These are phyloP conservation scores for Ciconia boyciana DNA, from an alignment of 2,113 vertebrate genomes.

Conservation along the genomic window DNA sequence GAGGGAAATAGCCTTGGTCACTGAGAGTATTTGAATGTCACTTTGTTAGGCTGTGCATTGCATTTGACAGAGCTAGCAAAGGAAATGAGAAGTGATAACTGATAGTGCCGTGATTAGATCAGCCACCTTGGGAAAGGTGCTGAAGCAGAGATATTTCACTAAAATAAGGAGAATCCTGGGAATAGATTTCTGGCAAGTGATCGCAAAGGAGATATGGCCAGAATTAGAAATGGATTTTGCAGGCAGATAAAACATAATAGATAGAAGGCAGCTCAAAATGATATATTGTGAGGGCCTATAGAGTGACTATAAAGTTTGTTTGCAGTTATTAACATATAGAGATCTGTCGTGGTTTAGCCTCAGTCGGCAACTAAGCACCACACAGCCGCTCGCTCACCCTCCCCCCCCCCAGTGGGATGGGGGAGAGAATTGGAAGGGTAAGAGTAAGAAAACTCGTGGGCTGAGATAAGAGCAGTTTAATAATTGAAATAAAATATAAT, in stretches of 20 bases:
- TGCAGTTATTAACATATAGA: conserved; percentile 62
- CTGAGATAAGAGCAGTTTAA: too few species aligned
- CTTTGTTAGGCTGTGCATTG: conserved; percentile 57
- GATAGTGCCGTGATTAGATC: conserved; percentile 76
- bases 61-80: conserved; percentile 68
- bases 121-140: conserved; percentile 77
- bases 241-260: conserved; percentile 73
- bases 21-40: conserved; percentile 57
- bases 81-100: conserved; percentile 74
- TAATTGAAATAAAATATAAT: too few species aligned
- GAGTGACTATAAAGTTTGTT: conserved; percentile 62
- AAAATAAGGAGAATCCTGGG: conserved; percentile 76
- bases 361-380: too few species aligned
- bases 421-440: too few species aligned
- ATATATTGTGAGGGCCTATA: conserved; percentile 44
- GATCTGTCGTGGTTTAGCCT: neutral
- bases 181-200: conserved; percentile 72
- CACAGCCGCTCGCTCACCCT: too few species aligned
- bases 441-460: too few species aligned
- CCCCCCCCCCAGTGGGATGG: too few species aligned
- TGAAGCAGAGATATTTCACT: conserved; percentile 78
- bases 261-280: conserved; percentile 67
- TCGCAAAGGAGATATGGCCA: conserved; percentile 67
- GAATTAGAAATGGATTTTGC: conserved; percentile 79
- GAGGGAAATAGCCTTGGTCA: conserved; percentile 11